Conservation (phyloP, 2,888 invertebrate species). For the Nezara viridula region DNA sequence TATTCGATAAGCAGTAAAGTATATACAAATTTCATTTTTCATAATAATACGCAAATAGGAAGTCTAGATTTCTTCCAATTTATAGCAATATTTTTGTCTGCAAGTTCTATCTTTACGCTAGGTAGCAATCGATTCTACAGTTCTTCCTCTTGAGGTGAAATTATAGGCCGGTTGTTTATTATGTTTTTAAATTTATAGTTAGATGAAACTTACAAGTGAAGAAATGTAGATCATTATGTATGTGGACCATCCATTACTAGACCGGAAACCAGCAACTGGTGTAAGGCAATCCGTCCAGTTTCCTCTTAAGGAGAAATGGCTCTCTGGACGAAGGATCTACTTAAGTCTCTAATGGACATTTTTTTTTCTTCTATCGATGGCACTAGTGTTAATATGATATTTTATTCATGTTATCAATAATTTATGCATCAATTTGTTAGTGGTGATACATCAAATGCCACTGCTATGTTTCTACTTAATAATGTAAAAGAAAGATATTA, state of each 20-base stretch:
- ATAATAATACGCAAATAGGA: too few species aligned
- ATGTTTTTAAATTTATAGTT: not conserved
- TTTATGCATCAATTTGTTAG: not conserved
- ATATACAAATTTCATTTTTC: too few species aligned
- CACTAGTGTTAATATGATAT: not conserved
- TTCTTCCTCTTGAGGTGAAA: not conserved
- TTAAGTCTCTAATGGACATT: not conserved
- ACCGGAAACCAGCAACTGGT: not conserved
- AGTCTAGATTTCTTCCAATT: too few species aligned
- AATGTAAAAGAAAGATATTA: not conserved
- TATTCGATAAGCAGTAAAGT: too few species aligned
- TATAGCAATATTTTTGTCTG: too few species aligned
- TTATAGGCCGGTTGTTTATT: too few species aligned
- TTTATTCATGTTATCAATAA: not conserved
- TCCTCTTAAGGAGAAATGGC: conserved; percentile 17
- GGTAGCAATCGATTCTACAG: too few species aligned
- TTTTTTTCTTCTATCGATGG: not conserved
- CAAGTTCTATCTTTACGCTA: too few species aligned
- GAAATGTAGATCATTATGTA: not conserved
- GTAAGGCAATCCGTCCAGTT: not conserved
- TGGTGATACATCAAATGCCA: not conserved
- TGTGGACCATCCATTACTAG: not conserved
- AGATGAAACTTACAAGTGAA: not conserved
- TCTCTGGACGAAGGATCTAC: not conserved
- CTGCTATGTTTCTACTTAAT: not conserved